phyloP scores from a whole-genome alignment of 2,888 invertebrate genomes.

The Acanthopleura granulata region DNA sequence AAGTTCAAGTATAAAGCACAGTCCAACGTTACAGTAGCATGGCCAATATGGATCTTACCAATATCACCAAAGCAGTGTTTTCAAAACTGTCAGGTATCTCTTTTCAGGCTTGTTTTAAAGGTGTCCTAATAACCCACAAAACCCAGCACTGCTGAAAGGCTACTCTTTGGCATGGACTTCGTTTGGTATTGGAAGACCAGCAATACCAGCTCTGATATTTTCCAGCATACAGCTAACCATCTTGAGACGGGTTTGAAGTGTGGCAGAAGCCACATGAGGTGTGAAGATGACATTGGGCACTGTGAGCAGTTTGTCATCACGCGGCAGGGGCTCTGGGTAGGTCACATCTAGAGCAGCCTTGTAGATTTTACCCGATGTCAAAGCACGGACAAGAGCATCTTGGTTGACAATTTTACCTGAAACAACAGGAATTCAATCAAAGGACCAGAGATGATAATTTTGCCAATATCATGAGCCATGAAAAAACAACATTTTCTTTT shows the following conservation, averaged over 20 bases:
- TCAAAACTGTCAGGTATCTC: too few species aligned
- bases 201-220: constrained; percentile 24
- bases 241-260: constrained; percentile 24
- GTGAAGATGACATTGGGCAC: constrained; percentile 36
- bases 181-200: not conserved
- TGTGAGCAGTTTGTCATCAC: constrained; percentile 33
- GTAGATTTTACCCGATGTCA: constrained; percentile 29
- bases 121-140: too few species aligned
- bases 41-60: too few species aligned
- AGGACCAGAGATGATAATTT: too few species aligned
- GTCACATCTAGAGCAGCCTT: constrained; percentile 45
- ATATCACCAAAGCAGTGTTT: too few species aligned
- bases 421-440: not conserved
- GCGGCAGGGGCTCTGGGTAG: constrained; percentile 40
- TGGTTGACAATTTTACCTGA: constrained; percentile 36
- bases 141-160: too few species aligned
- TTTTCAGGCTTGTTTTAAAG: too few species aligned
- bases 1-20: too few species aligned
- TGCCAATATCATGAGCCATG: too few species aligned
- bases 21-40: too few species aligned
- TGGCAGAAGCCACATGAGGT: constrained; percentile 35
- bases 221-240: constrained; percentile 26
- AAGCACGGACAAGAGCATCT: constrained; percentile 37
- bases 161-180: not conserved
- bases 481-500: too few species aligned